Conservation (phyloP, 2,797 vertebrate genomes). For the Ataeniobius toweri region DNA sequence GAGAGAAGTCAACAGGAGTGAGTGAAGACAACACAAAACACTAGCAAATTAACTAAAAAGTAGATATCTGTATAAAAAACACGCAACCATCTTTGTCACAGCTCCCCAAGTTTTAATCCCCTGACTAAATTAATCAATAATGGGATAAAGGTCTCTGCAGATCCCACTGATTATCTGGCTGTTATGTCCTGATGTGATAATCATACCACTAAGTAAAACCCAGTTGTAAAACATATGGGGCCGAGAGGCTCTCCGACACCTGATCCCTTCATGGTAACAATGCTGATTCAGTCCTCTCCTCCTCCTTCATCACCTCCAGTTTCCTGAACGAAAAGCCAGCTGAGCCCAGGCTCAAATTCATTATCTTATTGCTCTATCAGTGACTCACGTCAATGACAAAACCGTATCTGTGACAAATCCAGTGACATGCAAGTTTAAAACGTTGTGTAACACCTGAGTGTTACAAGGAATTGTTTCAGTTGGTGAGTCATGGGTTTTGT, state of each 20-base stretch:
- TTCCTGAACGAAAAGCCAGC: slow-evolving; percentile 50
- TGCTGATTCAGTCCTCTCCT: slow-evolving; percentile 9
- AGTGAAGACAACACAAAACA: not conserved
- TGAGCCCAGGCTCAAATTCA: slow-evolving; percentile 34
- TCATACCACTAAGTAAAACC: slow-evolving; percentile 59
- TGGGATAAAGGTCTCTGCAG: slow-evolving; percentile 31
- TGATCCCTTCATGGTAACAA: slow-evolving; percentile 51
- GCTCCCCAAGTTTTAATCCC: not conserved
- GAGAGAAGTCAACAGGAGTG: slow-evolving; percentile 2
- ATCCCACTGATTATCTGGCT: slow-evolving; percentile 47
- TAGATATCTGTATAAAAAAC: not conserved
- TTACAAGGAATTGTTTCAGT: not conserved
- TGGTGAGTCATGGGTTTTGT: not conserved
- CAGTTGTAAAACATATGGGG: slow-evolving; percentile 39
- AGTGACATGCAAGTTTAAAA: not conserved
- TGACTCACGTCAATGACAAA: slow-evolving; percentile 16
- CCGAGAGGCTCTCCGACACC: slow-evolving; percentile 44
- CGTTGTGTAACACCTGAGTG: not conserved
- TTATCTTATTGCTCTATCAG: slow-evolving; percentile 40
- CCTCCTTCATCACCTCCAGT: slow-evolving; percentile 13
- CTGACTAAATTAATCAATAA: slow-evolving; percentile 30
- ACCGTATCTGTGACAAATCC: not conserved
- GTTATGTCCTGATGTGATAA: slow-evolving; percentile 56
- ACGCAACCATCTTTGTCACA: not conserved
- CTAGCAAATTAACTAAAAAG: not conserved